Conservation (phyloP, 2,113 vertebrate species). For the Spheniscus mendiculus region DNA sequence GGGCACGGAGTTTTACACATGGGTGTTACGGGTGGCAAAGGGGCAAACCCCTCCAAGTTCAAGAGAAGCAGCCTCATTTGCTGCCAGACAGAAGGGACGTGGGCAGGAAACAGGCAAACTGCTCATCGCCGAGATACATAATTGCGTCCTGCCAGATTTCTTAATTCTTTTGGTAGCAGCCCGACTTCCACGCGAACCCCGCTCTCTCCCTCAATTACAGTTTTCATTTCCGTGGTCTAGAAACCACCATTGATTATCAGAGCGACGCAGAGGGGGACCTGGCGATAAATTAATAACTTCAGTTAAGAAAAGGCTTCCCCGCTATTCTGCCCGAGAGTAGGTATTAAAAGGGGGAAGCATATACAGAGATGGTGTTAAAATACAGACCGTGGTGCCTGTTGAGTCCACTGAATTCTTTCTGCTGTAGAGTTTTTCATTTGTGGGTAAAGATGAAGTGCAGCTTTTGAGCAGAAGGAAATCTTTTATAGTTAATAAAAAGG, state of each 20-base stretch:
- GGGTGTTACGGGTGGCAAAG: background rate
- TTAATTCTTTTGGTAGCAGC: constrained; percentile 32
- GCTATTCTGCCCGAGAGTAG: background rate
- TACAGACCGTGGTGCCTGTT: constrained; percentile 48
- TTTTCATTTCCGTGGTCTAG: constrained; percentile 72
- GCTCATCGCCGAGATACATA: constrained; percentile 54
- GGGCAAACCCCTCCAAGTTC: background rate
- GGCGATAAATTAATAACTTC: constrained; percentile 70
- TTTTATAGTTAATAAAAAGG: constrained; percentile 56
- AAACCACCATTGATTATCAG: constrained; percentile 71
- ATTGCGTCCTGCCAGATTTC: constrained; percentile 59
- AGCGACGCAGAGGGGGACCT: constrained; percentile 57
- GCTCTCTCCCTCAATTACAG: constrained; percentile 29
- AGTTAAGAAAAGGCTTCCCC: constrained; percentile 44
- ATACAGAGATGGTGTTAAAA: background rate
- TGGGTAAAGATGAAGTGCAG: constrained; percentile 49
- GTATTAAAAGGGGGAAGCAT: background rate
- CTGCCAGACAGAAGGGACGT: background rate
- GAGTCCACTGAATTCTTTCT: constrained; percentile 51
- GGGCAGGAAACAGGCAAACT: background rate
- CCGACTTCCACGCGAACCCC: constrained; percentile 13
- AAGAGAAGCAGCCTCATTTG: background rate
- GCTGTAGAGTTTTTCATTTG: constrained; percentile 52
- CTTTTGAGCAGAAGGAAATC: constrained; percentile 68
- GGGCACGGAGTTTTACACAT: background rate